phyloP scores from a whole-genome alignment of 2,113 vertebrate genomes.

The Atractosteus spatula region DNA sequence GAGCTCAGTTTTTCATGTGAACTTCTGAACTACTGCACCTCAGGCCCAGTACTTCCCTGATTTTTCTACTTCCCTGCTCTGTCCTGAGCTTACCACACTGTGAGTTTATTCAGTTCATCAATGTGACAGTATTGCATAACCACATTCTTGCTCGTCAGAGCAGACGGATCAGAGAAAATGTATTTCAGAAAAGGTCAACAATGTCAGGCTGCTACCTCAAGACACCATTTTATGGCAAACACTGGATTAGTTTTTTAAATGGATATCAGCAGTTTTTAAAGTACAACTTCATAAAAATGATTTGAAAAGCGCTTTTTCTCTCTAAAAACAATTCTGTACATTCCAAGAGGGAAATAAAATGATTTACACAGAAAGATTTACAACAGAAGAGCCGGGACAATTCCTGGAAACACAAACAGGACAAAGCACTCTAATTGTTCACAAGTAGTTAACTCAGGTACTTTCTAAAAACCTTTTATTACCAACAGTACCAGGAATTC shows the following conservation, averaged over 20 bases:
- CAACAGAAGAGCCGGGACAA: background rate
- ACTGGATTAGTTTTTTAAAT: too few relatives aligned
- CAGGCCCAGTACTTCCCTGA: background rate
- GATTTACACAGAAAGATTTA: background rate
- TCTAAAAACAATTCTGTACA: too few relatives aligned
- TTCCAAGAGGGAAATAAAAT: too few relatives aligned
- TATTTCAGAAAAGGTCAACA: background rate
- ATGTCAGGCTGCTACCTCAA: background rate
- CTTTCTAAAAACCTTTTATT: background rate
- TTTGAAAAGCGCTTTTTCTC: too few relatives aligned
- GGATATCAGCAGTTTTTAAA: too few relatives aligned
- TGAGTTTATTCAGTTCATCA: background rate
- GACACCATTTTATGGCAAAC: conserved; percentile 1
- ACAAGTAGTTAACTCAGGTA: background rate
- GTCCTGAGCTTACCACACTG: background rate
- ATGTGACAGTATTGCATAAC: conserved; percentile 18
- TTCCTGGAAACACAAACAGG: background rate
- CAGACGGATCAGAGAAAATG: background rate
- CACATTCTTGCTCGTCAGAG: background rate
- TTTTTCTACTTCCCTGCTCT: background rate
- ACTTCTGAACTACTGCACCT: background rate
- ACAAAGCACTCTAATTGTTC: background rate
- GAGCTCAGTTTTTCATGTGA: background rate
- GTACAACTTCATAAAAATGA: too few relatives aligned
- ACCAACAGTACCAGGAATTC: too few relatives aligned